A percentile compares a stretch with the other conserved stretches of the same genome.
Conservation (phyloP, 30 jellyfish, hydroid and myxozoan species). For the Hydractinia echinata region DNA sequence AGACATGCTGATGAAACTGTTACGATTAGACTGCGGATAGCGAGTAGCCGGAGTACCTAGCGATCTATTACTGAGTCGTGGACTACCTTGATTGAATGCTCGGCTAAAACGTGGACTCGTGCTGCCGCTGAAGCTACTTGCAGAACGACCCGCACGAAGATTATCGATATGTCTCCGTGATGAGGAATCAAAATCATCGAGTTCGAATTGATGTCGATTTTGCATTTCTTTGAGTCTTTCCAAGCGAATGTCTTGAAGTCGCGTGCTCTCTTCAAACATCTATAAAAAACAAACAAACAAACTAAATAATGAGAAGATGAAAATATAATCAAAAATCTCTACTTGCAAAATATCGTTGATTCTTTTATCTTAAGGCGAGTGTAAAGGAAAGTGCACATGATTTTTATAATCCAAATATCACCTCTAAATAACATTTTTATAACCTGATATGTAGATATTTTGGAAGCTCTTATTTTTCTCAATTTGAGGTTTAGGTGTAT, state of each 20-base stretch:
- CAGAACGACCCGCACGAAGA: background rate
- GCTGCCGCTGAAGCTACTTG: background rate
- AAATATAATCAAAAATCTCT: too few relatives aligned
- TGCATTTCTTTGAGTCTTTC: constrained; percentile 94
- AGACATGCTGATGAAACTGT: constrained; percentile 28
- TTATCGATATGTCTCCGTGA: constrained; percentile 32
- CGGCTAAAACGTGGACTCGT: constrained; percentile 25
- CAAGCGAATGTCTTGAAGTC: constrained; percentile 94
- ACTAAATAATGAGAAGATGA: too few relatives aligned
- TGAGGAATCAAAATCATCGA: constrained; percentile 83
- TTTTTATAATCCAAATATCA: too few relatives aligned
- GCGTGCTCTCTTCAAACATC: constrained; percentile 99
- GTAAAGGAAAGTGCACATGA: too few relatives aligned
- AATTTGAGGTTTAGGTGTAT: too few relatives aligned
- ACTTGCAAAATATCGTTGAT: too few relatives aligned
- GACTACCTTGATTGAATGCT: constrained; percentile 39
- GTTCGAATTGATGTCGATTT: constrained; percentile 71
- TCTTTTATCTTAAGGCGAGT: too few relatives aligned
- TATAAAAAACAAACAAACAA: constrained; percentile 16
- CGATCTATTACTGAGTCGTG: constrained; percentile 33
- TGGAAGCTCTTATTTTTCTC: too few relatives aligned
- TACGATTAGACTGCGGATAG: constrained; percentile 21
- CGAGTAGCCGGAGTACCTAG: constrained; percentile 23
- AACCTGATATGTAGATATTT: too few relatives aligned
- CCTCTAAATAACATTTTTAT: too few relatives aligned